Evolutionary conservation across 1,140 invertebrate species (phyloP).

Genomic region (Trichonephila clavata): DNA sequence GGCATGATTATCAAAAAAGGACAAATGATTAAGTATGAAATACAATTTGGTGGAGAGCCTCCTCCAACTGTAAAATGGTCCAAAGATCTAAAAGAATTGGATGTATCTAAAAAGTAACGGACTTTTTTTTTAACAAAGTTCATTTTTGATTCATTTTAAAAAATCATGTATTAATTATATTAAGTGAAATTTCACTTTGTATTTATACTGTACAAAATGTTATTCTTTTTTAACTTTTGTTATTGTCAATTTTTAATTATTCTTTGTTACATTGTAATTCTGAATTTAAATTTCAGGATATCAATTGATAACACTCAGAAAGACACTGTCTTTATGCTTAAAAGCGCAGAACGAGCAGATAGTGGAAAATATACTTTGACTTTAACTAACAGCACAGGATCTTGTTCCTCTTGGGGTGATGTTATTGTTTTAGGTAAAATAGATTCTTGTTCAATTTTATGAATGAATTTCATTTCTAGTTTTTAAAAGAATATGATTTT

Average conservation of each 20-base stretch:
- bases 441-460: neutral
- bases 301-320: slow-evolving; percentile 83
- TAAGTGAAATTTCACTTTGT: too few species aligned
- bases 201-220: neutral
- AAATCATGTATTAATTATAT: neutral
- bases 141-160: neutral
- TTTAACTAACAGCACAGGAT: slow-evolving; percentile 88
- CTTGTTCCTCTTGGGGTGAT: slow-evolving; percentile 89
- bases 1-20: slow-evolving; percentile 96
- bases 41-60: slow-evolving; percentile 96
- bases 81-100: slow-evolving; percentile 82
- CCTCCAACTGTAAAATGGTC: slow-evolving; percentile 94
- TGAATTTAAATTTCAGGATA: slow-evolving; percentile 52
- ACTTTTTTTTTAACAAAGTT: neutral
- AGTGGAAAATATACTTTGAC: slow-evolving; percentile 94
- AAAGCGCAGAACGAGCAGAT: slow-evolving; percentile 91
- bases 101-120: slow-evolving; percentile 69
- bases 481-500: too few species aligned
- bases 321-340: slow-evolving; percentile 94
- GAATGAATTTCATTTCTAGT: neutral
- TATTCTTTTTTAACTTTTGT: neutral
- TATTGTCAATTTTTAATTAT: neutral
- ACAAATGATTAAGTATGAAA: slow-evolving; percentile 94
- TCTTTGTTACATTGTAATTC: neutral
- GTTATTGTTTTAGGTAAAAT: slow-evolving; percentile 83